Conservation (phyloP, 2,888 invertebrate genomes). For the Sphaerophoria taeniata region DNA sequence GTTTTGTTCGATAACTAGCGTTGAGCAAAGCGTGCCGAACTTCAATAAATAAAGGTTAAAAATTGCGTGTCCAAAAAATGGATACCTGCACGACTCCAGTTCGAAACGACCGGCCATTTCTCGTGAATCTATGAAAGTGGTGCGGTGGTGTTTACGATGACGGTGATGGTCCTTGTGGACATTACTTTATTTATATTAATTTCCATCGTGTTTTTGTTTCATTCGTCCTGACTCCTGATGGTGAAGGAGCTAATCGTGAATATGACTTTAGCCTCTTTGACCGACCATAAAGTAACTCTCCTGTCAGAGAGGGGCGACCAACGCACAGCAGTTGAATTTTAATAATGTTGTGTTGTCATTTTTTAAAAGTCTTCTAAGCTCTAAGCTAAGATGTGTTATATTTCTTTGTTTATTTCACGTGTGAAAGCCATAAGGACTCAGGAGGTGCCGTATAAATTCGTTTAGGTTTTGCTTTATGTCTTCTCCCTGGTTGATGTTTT, state of each 20-base stretch:
- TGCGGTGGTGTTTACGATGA: neutral
- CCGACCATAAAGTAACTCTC: constrained; percentile 38
- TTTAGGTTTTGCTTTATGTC: constrained; percentile 1
- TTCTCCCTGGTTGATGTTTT: constrained; percentile 51
- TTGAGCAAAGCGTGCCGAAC: constrained; percentile 56
- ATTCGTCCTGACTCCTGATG: neutral
- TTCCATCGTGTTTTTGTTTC: constrained; percentile 10
- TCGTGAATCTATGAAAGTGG: no score
- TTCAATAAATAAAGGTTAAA: constrained; percentile 64
- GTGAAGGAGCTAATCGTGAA: constrained; percentile 20
- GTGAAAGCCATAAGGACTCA: neutral
- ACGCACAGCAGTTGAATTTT: constrained; percentile 63
- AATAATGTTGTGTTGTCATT: constrained; percentile 40
- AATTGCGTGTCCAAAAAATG: constrained; percentile 56
- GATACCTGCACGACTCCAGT: constrained; percentile 16
- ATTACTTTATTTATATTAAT: constrained; percentile 53
- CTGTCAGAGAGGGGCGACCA: constrained; percentile 23
- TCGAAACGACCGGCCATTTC: no score
- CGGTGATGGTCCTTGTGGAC: constrained; percentile 39
- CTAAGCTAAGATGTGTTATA: constrained; percentile 50
- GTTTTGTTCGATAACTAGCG: constrained; percentile 64
- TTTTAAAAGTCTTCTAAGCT: constrained; percentile 24
- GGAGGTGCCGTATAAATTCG: constrained; percentile 29
- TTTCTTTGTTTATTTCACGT: constrained; percentile 4
- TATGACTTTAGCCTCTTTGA: constrained; percentile 40